A percentile compares a stretch with the other conserved stretches of the same genome.
phyloP scores from a whole-genome alignment of 2,797 vertebrate species.

The Poecilia velifera region DNA sequence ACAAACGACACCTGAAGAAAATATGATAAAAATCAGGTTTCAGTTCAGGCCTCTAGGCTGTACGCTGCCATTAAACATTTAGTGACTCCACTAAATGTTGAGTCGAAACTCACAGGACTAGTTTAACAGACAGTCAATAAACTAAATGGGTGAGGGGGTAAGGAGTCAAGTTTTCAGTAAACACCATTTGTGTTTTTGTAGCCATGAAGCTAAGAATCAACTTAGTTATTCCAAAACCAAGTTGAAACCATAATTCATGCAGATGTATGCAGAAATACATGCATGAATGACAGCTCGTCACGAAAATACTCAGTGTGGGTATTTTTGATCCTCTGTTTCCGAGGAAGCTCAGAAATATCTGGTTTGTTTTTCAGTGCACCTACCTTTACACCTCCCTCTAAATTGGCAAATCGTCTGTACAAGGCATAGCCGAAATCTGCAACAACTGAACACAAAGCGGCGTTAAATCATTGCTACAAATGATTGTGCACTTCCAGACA shows the following conservation, averaged over 20 bases:
- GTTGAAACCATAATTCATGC: not conserved
- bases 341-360: not conserved
- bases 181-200: not conserved
- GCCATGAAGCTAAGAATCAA: not conserved
- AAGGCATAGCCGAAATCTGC: slow-evolving; percentile 90
- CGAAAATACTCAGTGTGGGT: not conserved
- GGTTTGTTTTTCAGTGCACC: slow-evolving; percentile 10
- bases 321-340: not conserved
- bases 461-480: not conserved
- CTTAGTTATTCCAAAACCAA: not conserved
- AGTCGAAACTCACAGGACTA: slow-evolving; percentile 24
- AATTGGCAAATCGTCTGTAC: slow-evolving; percentile 86
- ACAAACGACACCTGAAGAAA: slow-evolving; percentile 89
- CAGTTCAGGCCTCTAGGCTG: slow-evolving; percentile 3
- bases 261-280: no score
- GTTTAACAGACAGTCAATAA: slow-evolving; percentile 30
- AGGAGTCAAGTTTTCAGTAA: not conserved
- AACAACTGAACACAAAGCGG: slow-evolving; percentile 76
- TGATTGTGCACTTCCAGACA: not conserved
- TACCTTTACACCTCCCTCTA: slow-evolving; percentile 78
- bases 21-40: not conserved
- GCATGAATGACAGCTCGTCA: not conserved
- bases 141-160: not conserved
- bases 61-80: no score
- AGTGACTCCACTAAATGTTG: not conserved